Evolutionary conservation across 2,113 vertebrate genomes (phyloP).

Genomic region (Neodontobutis hainanensis): DNA sequence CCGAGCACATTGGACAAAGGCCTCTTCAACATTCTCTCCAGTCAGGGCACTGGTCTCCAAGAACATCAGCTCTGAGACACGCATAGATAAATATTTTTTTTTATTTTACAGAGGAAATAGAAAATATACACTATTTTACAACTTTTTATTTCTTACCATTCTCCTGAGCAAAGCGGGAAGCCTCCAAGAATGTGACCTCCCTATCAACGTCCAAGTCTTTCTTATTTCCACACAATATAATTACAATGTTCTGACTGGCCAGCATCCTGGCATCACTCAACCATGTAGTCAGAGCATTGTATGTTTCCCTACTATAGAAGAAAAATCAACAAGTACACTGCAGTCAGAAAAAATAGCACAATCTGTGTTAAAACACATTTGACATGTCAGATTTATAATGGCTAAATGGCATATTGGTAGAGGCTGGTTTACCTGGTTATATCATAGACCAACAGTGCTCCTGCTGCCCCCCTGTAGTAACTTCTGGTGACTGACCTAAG

Average conservation of each 20-base stretch:
- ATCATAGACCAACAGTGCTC: conserved; percentile 90
- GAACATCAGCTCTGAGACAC: conserved; percentile 88
- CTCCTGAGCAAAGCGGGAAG: conserved; percentile 91
- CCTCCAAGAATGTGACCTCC: conserved; percentile 92
- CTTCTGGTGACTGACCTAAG: conserved; percentile 91
- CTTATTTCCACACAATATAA: conserved; percentile 93
- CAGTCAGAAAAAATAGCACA: neutral
- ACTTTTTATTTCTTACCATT: conserved; percentile 77
- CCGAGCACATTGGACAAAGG: conserved; percentile 90
- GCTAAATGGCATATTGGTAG: neutral
- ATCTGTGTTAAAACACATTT: neutral
- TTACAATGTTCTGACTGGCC: conserved; percentile 92
- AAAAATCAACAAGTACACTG: neutral
- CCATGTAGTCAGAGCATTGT: conserved; percentile 92
- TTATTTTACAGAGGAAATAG: neutral
- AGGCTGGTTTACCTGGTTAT: conserved; percentile 85
- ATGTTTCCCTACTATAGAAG: conserved; percentile 86
- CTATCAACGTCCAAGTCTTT: conserved; percentile 90
- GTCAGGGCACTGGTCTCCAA: conserved; percentile 92
- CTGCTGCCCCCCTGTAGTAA: conserved; percentile 92
- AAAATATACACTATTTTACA: neutral
- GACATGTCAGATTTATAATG: no score
- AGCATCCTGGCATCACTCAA: conserved; percentile 89
- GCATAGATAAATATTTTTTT: conserved; percentile 19
- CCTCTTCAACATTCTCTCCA: conserved; percentile 92